These are phyloP conservation scores for Abrostola tripartita DNA, from an alignment of 2,888 invertebrate genomes.

Conservation along the genomic window DNA sequence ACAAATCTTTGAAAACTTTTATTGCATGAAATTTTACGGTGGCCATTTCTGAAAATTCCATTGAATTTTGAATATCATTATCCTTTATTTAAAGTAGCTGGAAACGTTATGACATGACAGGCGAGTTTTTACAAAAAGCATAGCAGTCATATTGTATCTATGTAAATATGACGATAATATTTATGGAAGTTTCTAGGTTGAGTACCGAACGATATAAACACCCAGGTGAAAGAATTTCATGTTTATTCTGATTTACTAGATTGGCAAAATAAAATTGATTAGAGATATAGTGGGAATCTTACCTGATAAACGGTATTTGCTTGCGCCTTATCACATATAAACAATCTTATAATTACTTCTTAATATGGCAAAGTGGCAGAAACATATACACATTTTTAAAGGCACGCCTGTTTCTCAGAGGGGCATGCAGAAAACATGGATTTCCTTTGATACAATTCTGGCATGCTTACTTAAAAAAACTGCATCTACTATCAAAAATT, in stretches of 20 bases:
- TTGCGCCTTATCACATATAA: neutral
- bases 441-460: too few species aligned
- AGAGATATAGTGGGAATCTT: neutral
- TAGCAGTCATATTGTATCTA: neutral
- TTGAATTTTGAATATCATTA: slow-evolving; percentile 68
- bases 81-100: slow-evolving; percentile 76
- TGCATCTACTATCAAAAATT: too few species aligned
- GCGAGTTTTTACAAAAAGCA: slow-evolving; percentile 16
- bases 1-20: slow-evolving; percentile 67
- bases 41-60: slow-evolving; percentile 76
- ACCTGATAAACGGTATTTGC: neutral
- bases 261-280: neutral
- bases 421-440: too few species aligned
- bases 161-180: slow-evolving; percentile 2
- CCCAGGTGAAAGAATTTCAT: neutral
- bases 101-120: slow-evolving; percentile 66
- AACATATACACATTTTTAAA: too few species aligned
- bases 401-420: too few species aligned
- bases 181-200: too few species aligned
- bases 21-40: slow-evolving; percentile 80
- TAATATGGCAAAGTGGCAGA: too few species aligned
- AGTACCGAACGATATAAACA: too few species aligned
- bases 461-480: too few species aligned
- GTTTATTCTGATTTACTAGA: neutral
- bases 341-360: too few species aligned